These are phyloP conservation scores for Pachypanchax playfairii DNA, from an alignment of 2,113 vertebrate species.

Conservation along the genomic window DNA sequence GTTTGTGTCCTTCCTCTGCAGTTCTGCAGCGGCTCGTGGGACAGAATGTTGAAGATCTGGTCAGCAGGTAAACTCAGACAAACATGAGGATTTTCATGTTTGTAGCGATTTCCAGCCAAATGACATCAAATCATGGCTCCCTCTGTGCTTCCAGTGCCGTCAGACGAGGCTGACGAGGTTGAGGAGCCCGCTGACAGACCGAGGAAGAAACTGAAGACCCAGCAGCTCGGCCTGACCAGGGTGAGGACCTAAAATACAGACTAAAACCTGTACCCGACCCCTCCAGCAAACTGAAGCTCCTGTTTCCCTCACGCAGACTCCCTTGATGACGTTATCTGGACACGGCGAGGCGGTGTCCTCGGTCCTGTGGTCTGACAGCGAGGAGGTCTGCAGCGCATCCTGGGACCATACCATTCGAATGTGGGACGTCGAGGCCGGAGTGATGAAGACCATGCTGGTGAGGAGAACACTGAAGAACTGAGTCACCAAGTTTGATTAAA, in stretches of 20 bases:
- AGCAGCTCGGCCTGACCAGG: constrained; percentile 91
- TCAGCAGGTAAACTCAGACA: constrained; percentile 85
- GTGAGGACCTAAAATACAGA: constrained; percentile 70
- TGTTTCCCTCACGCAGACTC: constrained; percentile 79
- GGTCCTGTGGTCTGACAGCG: constrained; percentile 90
- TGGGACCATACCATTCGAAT: constrained; percentile 97
- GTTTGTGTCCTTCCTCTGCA: constrained; percentile 57
- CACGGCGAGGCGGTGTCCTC: constrained; percentile 93
- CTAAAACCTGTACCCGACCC: not conserved
- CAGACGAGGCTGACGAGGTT: constrained; percentile 91
- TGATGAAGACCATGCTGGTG: constrained; percentile 89
- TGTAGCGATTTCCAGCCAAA: too few species aligned
- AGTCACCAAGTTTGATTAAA: too few species aligned
- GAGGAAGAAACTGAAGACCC: constrained; percentile 96
- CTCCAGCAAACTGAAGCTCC: fast-evolving
- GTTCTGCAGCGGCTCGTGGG: constrained; percentile 99
- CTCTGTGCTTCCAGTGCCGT: constrained; percentile 80
- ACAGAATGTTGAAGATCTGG: constrained; percentile 99
- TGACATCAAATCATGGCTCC: too few species aligned
- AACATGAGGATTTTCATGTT: too few species aligned
- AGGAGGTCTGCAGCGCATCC: constrained; percentile 93
- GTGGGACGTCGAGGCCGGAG: constrained; percentile 91
- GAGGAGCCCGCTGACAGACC: constrained; percentile 87
- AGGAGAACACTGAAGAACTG: too few species aligned
- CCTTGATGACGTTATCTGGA: constrained; percentile 92